These are phyloP conservation scores for Pangasius macronema DNA, from an alignment of 2,797 vertebrate genomes.

Conservation along the genomic window DNA sequence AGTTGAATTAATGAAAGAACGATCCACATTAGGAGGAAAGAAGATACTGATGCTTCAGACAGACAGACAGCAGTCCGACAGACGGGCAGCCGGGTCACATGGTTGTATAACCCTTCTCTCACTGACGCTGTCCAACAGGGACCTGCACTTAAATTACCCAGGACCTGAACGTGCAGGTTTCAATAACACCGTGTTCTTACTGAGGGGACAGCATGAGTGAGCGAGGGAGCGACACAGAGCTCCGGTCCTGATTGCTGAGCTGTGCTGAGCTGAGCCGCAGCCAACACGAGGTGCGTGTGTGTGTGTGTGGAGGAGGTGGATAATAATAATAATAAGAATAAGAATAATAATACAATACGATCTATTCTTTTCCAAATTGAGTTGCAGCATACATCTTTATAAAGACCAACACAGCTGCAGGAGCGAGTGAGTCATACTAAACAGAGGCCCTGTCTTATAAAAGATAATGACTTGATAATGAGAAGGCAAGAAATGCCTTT, in stretches of 20 bases:
- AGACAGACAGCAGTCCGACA: not conserved
- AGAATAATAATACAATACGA: not conserved
- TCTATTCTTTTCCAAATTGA: not conserved
- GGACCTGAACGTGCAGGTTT: not conserved
- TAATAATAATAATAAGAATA: no score
- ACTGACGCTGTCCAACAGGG: not conserved
- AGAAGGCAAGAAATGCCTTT: not conserved
- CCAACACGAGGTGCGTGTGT: not conserved
- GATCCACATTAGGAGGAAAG: not conserved
- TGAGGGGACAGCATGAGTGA: not conserved
- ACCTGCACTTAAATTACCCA: not conserved
- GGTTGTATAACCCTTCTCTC: not conserved
- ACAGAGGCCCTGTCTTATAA: conserved; percentile 9
- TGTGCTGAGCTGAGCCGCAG: not conserved
- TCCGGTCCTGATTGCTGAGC: not conserved
- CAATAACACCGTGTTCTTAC: not conserved
- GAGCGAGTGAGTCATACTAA: not conserved
- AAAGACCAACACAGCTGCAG: not conserved
- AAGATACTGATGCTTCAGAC: not conserved
- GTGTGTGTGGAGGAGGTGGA: no score
- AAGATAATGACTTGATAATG: conserved; percentile 14
- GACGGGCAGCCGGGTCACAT: not conserved
- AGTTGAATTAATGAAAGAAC: not conserved
- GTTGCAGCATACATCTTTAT: not conserved
- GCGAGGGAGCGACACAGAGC: not conserved